Percentiles rank a stretch among this genome's conserved stretches.
These are phyloP conservation scores for Scaptomyza cyrtandrae DNA, from an alignment of 2,888 invertebrate genomes.

Conservation along the genomic window DNA sequence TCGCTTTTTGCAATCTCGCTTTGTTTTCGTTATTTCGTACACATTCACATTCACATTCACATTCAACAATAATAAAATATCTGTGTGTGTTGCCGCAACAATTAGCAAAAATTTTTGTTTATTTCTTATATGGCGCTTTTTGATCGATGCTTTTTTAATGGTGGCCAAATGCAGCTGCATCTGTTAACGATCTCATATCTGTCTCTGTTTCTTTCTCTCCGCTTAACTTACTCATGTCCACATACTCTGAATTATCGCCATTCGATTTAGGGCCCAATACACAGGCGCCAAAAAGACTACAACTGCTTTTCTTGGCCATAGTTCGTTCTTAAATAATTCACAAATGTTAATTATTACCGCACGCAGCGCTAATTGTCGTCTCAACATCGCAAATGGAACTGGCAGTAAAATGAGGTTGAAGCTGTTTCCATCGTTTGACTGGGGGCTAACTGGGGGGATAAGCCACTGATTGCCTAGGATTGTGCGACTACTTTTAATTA, in stretches of 20 bases:
- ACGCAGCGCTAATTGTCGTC: constrained; percentile 72
- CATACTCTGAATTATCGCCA: constrained; percentile 55
- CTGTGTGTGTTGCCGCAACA: constrained; percentile 32
- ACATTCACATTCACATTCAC: not conserved
- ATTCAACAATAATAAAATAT: constrained; percentile 1
- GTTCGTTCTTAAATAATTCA: not conserved
- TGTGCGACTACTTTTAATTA: constrained; percentile 62
- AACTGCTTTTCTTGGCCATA: constrained; percentile 58
- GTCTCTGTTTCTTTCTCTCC: not conserved
- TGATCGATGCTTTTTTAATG: constrained; percentile 77
- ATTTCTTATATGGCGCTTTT: constrained; percentile 40
- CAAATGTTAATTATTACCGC: constrained; percentile 39
- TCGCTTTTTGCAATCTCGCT: constrained; percentile 28
- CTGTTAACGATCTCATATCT: constrained; percentile 36
- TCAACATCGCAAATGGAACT: constrained; percentile 74
- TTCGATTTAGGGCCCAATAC: constrained; percentile 27
- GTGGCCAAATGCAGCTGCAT: constrained; percentile 51
- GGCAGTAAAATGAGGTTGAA: constrained; percentile 27
- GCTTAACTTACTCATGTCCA: constrained; percentile 73
- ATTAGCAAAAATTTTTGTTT: constrained; percentile 48
- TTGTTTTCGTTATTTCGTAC: constrained; percentile 19
- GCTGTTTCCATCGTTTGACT: constrained; percentile 9
- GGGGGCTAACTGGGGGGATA: constrained; percentile 4
- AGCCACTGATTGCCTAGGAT: constrained; percentile 46
- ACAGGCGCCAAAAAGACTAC: constrained; percentile 63